Evolutionary conservation across 1,140 invertebrate species (phyloP), one percentile per base, ranked within the genome.

Genomic region (Aphelinus atriplicis): DNA sequence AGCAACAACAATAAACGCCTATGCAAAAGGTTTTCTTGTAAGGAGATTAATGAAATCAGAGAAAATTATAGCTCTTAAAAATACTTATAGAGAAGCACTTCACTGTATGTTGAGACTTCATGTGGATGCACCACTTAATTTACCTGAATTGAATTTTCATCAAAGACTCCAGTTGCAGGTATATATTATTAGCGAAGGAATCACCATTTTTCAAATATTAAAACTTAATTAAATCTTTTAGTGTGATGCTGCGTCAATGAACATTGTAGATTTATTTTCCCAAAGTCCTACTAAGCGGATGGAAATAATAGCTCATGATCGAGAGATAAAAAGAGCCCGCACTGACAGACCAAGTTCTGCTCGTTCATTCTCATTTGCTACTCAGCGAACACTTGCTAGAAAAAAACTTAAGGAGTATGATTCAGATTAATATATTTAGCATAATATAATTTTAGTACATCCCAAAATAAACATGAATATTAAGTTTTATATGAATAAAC

Each of bases 31-130:
- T 2, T 96, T 92, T 84, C 87, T 97, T 69, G 92, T 93, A 50
- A 90, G 96, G 58, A 90, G 95, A 75, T 87, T 97, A 56, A 91
- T 96, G 84, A 89, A 87, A 68, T 95, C 95, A 1, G 93, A 95
- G 81, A 92, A 93, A 79, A 93, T 96, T 2, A 92, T 95, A 83
- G 88, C 89, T 55, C 90, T 95, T 10, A 94, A 96, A 76, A 92
- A 94, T 87, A 95, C 93, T 43, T 95, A 96, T 77, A 90, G 90
- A 78, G 94, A 95, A 82, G 93, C 94, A 3, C 84, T 95, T 61
- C 85, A 93, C 43, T 94, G 93, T 83, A 92, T 94, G 76, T 86
- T 95, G 57, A 92, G 94, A 82, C 86, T 95, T 71, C 93, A 95
- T 75, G 88, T 92, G 75, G 93, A 94, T 75, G 84, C 87, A 46